Conservation (phyloP, 2,113 vertebrate species). For the Dermatemys mawii region DNA sequence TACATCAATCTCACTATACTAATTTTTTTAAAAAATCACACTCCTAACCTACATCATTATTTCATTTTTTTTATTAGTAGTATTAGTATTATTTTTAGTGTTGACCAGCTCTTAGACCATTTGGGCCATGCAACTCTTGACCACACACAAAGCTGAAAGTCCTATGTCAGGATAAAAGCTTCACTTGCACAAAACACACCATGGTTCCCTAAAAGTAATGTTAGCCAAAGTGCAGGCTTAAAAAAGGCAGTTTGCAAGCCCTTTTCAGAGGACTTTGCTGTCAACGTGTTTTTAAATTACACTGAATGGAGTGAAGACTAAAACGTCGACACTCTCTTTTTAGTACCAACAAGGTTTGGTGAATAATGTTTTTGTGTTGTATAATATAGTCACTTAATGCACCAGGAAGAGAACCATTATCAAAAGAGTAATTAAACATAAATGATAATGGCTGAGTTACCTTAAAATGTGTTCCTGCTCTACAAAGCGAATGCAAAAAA, state of each 20-base stretch:
- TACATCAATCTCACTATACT: rapidly evolving
- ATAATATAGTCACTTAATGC: not conserved
- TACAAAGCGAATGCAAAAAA: not conserved
- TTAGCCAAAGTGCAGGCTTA: not conserved
- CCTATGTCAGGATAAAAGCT: not conserved
- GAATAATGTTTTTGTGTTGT: not conserved
- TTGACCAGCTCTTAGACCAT: not conserved
- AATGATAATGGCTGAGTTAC: not conserved
- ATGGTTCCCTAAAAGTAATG: not conserved
- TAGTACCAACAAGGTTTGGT: not conserved
- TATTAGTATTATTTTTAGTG: not conserved
- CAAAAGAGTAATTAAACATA: slow-evolving; percentile 22
- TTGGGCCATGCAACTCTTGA: not conserved
- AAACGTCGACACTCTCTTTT: not conserved
- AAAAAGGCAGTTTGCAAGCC: not conserved
- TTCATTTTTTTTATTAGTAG: no score
- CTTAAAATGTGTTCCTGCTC: not conserved
- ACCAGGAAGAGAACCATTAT: slow-evolving; percentile 21
- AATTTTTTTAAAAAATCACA: not conserved
- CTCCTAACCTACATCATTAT: not conserved
- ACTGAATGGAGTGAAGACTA: not conserved
- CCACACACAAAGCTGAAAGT: not conserved
- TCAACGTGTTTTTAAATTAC: not conserved
- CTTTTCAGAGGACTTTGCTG: not conserved
- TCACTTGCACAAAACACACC: not conserved